A percentile compares a stretch with the other conserved stretches of the same genome.
Conservation (phyloP, 2,888 invertebrate species). For the Drosophila nr. perissopoda region DNA sequence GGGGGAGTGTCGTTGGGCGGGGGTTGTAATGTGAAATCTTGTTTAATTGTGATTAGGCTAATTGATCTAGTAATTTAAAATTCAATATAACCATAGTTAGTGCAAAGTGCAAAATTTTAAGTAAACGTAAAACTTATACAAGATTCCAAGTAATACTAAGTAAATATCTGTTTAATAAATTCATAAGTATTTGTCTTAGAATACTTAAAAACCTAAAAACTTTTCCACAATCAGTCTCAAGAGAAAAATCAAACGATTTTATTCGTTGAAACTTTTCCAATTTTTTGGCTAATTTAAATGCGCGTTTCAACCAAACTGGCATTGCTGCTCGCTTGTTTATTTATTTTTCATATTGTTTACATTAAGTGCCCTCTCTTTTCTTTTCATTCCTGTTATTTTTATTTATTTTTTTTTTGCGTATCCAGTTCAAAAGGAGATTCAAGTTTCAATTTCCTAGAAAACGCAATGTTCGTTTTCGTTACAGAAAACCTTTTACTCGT, state of each 20-base stretch:
- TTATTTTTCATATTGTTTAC: conserved; percentile 20
- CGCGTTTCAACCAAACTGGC: background rate
- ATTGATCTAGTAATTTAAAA: conserved; percentile 16
- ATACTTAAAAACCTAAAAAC: background rate
- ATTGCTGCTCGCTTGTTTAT: conserved; percentile 11
- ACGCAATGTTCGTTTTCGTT: conserved; percentile 34
- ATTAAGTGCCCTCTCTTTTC: background rate
- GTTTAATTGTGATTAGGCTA: conserved; percentile 24
- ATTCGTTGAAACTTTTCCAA: background rate
- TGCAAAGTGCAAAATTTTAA: background rate
- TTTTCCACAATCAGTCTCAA: background rate
- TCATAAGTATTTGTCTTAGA: background rate
- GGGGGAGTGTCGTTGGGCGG: background rate
- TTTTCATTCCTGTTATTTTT: background rate
- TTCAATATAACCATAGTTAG: background rate
- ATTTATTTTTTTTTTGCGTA: background rate
- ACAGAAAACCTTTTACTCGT: conserved; percentile 20
- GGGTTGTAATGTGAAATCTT: conserved; percentile 12
- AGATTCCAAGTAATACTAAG: background rate
- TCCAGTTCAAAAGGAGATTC: conserved; percentile 28
- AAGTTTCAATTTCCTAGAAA: conserved; percentile 57
- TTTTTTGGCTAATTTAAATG: background rate
- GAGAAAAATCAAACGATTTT: background rate
- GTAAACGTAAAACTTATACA: background rate
- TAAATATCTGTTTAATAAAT: background rate